These are phyloP conservation scores for Cynopterus brachyotis DNA, from an alignment of 2,113 vertebrate genomes.

Conservation along the genomic window DNA sequence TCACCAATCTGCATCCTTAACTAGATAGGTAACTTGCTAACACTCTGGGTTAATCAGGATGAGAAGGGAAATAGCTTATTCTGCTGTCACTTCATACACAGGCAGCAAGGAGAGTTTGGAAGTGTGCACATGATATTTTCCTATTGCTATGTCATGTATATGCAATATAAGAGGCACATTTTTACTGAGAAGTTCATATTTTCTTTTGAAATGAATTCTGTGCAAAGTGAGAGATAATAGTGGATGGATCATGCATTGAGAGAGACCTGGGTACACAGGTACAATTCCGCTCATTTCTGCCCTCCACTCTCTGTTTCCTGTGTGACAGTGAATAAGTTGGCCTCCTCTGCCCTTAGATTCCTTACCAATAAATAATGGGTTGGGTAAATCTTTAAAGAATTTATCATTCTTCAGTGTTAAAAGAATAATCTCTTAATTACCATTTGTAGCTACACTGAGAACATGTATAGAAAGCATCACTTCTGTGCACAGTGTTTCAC, in stretches of 20 bases:
- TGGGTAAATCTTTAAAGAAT: background rate
- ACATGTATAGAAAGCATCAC: background rate
- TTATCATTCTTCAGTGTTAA: background rate
- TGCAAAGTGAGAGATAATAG: background rate
- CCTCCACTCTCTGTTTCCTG: too few species aligned
- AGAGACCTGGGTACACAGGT: background rate
- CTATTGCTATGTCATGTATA: background rate
- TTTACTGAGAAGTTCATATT: background rate
- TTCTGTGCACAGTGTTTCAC: background rate
- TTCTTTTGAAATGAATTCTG: background rate
- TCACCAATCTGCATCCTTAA: background rate
- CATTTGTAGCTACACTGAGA: background rate
- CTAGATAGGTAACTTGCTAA: background rate
- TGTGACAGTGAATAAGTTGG: background rate
- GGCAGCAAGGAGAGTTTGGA: background rate
- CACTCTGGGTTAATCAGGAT: background rate
- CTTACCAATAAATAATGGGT: background rate
- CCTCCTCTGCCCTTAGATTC: background rate
- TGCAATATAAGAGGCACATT: background rate
- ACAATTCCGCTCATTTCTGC: background rate
- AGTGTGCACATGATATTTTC: background rate
- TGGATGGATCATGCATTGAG: background rate
- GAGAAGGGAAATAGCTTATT: background rate
- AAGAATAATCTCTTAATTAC: background rate
- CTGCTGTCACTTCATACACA: background rate